Percentiles rank a stretch among this genome's conserved stretches.
These are phyloP conservation scores for Diachasma alloeum DNA, from an alignment of 1,140 invertebrate genomes.

Conservation along the genomic window DNA sequence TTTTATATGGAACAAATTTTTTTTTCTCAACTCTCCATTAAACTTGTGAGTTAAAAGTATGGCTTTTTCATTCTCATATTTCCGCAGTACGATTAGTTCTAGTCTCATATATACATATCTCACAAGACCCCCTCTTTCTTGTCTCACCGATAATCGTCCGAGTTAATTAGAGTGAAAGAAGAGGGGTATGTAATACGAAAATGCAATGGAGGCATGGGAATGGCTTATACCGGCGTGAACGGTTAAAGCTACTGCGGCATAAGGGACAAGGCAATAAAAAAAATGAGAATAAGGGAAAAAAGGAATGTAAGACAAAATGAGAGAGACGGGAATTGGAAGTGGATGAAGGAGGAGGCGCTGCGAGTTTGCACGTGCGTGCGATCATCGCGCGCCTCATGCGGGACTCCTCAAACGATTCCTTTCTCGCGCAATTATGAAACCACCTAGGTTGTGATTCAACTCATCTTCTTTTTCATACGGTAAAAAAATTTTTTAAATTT, in stretches of 20 bases:
- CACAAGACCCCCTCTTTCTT: constrained; percentile 26
- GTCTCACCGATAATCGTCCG: constrained; percentile 34
- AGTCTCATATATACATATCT: constrained; percentile 26
- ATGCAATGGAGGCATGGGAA: neutral
- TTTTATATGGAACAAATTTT: too few relatives aligned
- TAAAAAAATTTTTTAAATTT: neutral
- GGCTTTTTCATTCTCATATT: neutral
- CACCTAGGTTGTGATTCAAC: constrained; percentile 27
- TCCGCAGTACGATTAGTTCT: constrained; percentile 37
- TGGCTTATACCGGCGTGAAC: neutral
- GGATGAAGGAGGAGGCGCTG: constrained; percentile 25
- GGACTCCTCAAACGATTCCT: constrained; percentile 19
- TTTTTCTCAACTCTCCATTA: too few relatives aligned
- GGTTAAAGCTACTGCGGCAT: neutral
- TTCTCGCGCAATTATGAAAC: constrained; percentile 28
- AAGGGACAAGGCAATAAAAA: neutral
- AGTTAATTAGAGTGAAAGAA: constrained; percentile 41
- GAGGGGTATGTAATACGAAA: constrained; percentile 10
- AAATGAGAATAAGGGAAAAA: neutral
- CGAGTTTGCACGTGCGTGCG: constrained; percentile 27
- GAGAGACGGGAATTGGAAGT: constrained; percentile 21
- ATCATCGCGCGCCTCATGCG: constrained; percentile 20
- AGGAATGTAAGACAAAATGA: constrained; percentile 21
- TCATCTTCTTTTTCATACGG: constrained; percentile 22
- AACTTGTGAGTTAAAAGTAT: too few relatives aligned